Evolutionary conservation across 2,797 vertebrate species (phyloP), one percentile per base, ranked within the genome.

Genomic region (Clamator glandarius): DNA sequence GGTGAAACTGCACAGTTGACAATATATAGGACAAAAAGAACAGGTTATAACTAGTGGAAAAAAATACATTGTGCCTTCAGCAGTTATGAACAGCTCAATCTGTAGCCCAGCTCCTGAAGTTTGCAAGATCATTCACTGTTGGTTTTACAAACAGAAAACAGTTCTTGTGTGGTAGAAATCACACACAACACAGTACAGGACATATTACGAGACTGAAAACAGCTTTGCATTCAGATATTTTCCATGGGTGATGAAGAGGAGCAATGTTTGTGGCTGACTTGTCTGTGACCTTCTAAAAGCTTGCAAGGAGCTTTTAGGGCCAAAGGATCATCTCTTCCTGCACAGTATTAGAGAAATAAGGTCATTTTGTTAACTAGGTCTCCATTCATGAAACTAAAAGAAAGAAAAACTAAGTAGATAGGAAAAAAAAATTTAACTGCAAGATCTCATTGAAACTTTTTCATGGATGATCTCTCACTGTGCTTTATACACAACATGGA

Each of bases 221-320:
- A 51, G 59, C 51, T 95, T 97, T 94, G 50, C 35, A 75, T 57
- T 95, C 90, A 51, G 63, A 50, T 75, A 77, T 92, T 91, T 97
- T 95, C 87, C 75, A 12, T 72, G 73, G 77, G 67, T 93, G 86
- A 96, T 89, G 96, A 97, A 95, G 90, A 93, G 16, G 26, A 73
- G 89, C 95, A 96, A 95, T 94, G 87, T 74, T 89, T 92, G 83
- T 63, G 69, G 95, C 86, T 94, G 90, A 96, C 79, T 58, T 50
- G 69, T 67, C 77, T 69, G 84, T 86, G 81, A 85, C 89, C 88
- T 94, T 82, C 87, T 92, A 85, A 77, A 97, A 93, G 82, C 78
- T 96, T 96, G 55, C 33, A 94, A 90, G 85, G 67, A 95, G 57
- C 39, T 92, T 91, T 95, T 92, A 82, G 93, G 92, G 87, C 19